Percentiles rank a stretch among this genome's conserved stretches.
These are phyloP conservation scores for Malurus alboscapulatus DNA, from an alignment of 2,113 vertebrate species.

Conservation along the genomic window DNA sequence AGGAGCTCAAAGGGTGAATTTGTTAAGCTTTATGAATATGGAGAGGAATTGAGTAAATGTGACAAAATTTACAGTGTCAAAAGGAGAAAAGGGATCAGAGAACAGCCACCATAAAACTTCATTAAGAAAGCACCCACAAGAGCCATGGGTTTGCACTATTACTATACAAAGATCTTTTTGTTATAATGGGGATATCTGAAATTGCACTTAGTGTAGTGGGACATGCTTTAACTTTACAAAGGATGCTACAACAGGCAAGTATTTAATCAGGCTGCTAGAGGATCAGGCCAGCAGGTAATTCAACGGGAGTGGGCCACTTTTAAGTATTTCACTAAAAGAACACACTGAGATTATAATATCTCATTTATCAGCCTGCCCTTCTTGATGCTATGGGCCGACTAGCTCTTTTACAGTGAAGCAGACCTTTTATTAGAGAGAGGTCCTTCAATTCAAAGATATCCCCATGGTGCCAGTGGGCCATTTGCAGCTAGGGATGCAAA, in stretches of 20 bases:
- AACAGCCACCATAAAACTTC: slow-evolving; percentile 43
- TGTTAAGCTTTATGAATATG: not conserved
- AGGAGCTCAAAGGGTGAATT: not conserved
- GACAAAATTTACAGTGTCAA: not conserved
- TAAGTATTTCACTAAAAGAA: slow-evolving; percentile 62
- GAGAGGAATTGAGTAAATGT: not conserved
- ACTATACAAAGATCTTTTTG: slow-evolving; percentile 49
- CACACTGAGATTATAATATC: slow-evolving; percentile 43
- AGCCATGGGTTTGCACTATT: slow-evolving; percentile 31
- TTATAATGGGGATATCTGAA: slow-evolving; percentile 46
- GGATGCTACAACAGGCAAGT: slow-evolving; percentile 45
- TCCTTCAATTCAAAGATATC: not conserved
- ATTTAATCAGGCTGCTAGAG: slow-evolving; percentile 56
- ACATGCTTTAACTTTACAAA: slow-evolving; percentile 32
- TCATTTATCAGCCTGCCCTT: slow-evolving; percentile 53
- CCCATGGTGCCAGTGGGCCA: not conserved
- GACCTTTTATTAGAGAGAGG: slow-evolving; percentile 39
- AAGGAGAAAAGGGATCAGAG: slow-evolving; percentile 29
- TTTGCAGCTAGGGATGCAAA: slow-evolving; percentile 10
- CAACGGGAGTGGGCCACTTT: slow-evolving; percentile 49
- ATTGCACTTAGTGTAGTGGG: slow-evolving; percentile 37
- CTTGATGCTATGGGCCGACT: not conserved
- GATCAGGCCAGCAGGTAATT: slow-evolving; percentile 60
- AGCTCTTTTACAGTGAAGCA: not conserved
- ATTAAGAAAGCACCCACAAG: slow-evolving; percentile 46